These are phyloP conservation scores for Berghia stephanieae DNA, from an alignment of 1,140 invertebrate genomes.

Conservation along the genomic window DNA sequence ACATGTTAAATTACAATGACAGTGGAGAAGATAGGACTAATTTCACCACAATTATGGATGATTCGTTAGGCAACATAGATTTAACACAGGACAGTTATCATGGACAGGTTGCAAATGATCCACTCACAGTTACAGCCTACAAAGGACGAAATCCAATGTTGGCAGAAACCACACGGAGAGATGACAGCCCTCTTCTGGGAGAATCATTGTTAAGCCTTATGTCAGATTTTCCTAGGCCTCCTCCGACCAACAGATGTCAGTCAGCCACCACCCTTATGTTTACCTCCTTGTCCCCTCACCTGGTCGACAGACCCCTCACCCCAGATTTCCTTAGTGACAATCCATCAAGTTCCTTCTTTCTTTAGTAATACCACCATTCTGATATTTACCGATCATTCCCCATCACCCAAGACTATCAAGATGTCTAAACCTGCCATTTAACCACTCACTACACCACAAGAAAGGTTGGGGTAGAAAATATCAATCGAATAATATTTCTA, in stretches of 20 bases:
- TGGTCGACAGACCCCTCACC: constrained; percentile 29
- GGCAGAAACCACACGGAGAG: constrained; percentile 13
- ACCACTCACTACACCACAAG: too few relatives aligned
- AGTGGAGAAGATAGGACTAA: background rate
- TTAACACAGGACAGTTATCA: background rate
- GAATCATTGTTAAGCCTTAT: constrained; percentile 29
- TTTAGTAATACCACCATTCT: too few relatives aligned
- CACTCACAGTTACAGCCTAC: background rate
- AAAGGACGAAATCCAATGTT: constrained; percentile 30
- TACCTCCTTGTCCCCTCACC: constrained; percentile 30
- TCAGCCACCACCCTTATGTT: constrained; percentile 31
- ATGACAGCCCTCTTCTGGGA: constrained; percentile 21
- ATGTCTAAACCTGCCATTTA: too few relatives aligned
- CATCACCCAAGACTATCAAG: too few relatives aligned
- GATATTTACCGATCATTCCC: too few relatives aligned
- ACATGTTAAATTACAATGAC: background rate
- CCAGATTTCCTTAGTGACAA: constrained; percentile 30
- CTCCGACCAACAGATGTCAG: constrained; percentile 26
- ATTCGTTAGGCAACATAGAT: background rate
- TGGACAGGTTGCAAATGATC: background rate
- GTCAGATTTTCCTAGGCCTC: constrained; percentile 30
- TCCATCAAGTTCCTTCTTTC: constrained; percentile 24
- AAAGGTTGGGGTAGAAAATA: too few relatives aligned
- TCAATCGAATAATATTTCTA: too few relatives aligned
- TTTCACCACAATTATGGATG: background rate